Evolutionary conservation across 2,113 vertebrate genomes (phyloP).

Genomic region (Rhynchomys soricoides): DNA sequence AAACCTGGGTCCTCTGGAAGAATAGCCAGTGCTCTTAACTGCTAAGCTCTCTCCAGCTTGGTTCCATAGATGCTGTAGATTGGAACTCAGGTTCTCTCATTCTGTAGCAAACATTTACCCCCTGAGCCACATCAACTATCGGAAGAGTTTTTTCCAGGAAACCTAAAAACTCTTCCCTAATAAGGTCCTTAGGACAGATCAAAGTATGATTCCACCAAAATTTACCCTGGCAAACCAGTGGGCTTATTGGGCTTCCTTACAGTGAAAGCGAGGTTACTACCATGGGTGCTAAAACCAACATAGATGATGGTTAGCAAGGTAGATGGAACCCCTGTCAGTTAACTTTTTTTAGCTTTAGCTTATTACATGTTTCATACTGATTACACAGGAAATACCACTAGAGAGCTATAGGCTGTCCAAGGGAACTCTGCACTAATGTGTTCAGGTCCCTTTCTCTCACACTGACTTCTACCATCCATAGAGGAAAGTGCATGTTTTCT

Average conservation of each 20-base stretch:
- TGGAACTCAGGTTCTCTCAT: neutral
- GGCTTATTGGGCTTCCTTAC: neutral
- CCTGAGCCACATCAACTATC: neutral
- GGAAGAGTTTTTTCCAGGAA: neutral
- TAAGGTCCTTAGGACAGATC: neutral
- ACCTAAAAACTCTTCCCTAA: neutral
- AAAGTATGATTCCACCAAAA: neutral
- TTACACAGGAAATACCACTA: neutral
- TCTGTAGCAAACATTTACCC: neutral
- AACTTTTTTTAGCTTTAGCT: neutral
- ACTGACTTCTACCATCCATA: neutral
- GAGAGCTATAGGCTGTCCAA: neutral
- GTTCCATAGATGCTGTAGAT: too few species aligned
- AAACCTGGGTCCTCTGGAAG: too few species aligned
- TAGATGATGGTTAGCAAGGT: neutral
- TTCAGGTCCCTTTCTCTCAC: neutral
- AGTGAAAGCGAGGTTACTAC: neutral
- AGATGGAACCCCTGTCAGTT: neutral
- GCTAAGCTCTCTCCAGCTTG: too few species aligned
- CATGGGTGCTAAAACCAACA: neutral
- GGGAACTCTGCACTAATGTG: neutral
- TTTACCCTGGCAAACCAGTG: neutral
- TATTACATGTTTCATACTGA: neutral
- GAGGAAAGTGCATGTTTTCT: neutral
- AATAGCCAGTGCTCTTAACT: too few species aligned